These are phyloP conservation scores for Myrmecophaga tridactyla DNA, from an alignment of 2,113 vertebrate species.

Conservation along the genomic window DNA sequence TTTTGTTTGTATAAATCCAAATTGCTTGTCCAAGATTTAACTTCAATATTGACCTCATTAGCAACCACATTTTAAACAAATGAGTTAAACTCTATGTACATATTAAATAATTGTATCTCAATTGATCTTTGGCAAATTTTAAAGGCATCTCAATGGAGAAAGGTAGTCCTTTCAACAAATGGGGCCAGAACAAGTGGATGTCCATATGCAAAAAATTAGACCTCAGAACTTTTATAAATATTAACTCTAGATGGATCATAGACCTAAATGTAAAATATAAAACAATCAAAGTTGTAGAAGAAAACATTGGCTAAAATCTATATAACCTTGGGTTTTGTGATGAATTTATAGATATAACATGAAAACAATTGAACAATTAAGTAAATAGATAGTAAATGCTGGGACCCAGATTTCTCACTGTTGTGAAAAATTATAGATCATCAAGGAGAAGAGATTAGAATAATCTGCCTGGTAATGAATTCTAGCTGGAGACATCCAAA, in stretches of 20 bases:
- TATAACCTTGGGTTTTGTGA: not conserved
- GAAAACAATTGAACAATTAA: not conserved
- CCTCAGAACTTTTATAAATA: not conserved
- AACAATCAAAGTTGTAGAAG: not conserved
- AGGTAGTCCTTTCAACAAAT: not conserved
- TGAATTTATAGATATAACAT: not conserved
- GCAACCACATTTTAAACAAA: not conserved
- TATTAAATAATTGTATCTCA: not conserved
- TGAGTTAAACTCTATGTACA: not conserved
- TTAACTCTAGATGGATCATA: not conserved
- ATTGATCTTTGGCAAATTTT: not conserved
- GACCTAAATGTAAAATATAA: not conserved
- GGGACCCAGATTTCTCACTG: not conserved
- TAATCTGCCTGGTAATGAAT: not conserved
- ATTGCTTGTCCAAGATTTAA: not conserved
- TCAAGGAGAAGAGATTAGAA: not conserved
- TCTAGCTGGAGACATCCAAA: not conserved
- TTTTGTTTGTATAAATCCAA: not conserved
- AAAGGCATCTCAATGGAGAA: not conserved
- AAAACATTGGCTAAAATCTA: not conserved
- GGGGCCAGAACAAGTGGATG: not conserved
- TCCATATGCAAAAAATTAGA: not conserved
- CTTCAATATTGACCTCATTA: not conserved
- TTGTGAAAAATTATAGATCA: not conserved
- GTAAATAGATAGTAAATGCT: not conserved